A percentile compares a stretch with the other conserved stretches of the same genome.
Evolutionary conservation across 35 echinoderm and acorn worm species (phyloP).

Genomic region (Anneissia japonica): DNA sequence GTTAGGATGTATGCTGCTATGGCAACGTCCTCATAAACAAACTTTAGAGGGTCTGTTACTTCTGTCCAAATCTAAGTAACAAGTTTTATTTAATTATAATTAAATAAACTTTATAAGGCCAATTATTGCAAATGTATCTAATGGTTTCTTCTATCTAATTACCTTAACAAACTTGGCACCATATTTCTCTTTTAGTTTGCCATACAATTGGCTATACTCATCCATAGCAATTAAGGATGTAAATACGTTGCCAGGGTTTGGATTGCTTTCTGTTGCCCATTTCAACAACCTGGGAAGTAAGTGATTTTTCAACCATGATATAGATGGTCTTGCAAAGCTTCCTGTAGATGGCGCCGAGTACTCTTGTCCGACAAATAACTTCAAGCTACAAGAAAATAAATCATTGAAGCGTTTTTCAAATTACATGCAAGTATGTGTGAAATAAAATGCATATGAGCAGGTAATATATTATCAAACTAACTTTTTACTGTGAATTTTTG

Average conservation of each 20-base stretch:
- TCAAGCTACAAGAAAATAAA: background rate
- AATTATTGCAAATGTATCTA: too few relatives aligned
- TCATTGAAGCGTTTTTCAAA: too few relatives aligned
- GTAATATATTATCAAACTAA: too few relatives aligned
- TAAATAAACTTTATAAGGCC: too few relatives aligned
- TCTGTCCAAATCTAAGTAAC: constrained; percentile 80
- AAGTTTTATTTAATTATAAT: too few relatives aligned
- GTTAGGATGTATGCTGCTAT: constrained; percentile 90
- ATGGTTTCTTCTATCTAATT: background rate
- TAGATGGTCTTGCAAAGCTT: constrained; percentile 33
- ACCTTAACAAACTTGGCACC: constrained; percentile 74
- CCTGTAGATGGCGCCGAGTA: background rate
- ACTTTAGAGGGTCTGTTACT: constrained; percentile 85
- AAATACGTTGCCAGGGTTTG: background rate
- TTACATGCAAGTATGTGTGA: too few relatives aligned
- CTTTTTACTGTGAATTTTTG: too few relatives aligned
- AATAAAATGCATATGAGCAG: too few relatives aligned
- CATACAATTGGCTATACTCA: constrained; percentile 61
- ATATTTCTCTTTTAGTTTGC: constrained; percentile 78
- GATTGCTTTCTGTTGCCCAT: constrained; percentile 56
- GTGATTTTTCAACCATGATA: constrained; percentile 44
- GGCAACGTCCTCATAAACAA: constrained; percentile 96
- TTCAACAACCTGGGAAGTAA: constrained; percentile 59
- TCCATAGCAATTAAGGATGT: constrained; percentile 71
- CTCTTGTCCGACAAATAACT: background rate